Evolutionary conservation across 2,113 vertebrate genomes (phyloP).

Genomic region (Istiophorus platypterus): DNA sequence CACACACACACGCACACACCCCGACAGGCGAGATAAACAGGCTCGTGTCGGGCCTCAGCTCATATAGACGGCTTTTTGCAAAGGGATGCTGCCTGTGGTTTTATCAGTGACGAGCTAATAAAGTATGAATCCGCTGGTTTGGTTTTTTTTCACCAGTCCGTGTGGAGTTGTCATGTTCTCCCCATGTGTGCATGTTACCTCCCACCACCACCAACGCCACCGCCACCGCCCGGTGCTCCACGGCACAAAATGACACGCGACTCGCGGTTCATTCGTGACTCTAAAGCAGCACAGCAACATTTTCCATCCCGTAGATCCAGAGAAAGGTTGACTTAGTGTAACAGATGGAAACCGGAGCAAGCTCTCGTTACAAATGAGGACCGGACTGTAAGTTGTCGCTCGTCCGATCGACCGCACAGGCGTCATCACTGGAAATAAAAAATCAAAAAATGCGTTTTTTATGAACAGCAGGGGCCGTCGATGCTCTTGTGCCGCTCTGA

Average conservation of each 20-base stretch:
- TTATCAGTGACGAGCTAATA: slow-evolving; percentile 6
- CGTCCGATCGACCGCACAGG: background rate
- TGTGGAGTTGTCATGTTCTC: background rate
- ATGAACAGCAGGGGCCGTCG: background rate
- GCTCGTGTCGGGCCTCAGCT: background rate
- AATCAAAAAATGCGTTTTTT: too few species aligned
- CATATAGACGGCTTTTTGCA: slow-evolving; percentile 15
- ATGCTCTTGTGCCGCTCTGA: too few species aligned
- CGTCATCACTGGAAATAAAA: too few species aligned
- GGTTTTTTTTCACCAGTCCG: background rate
- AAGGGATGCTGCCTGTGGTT: background rate
- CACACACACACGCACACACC: too few species aligned
- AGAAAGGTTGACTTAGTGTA: too few species aligned
- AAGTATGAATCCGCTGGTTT: background rate
- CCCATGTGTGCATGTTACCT: background rate
- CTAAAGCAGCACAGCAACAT: too few species aligned
- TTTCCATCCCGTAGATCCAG: too few species aligned
- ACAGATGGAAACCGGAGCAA: too few species aligned
- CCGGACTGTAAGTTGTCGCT: background rate
- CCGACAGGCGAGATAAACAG: slow-evolving; percentile 23
- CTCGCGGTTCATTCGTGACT: too few species aligned
- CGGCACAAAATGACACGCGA: too few species aligned
- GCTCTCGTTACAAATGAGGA: background rate
- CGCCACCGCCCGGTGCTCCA: background rate
- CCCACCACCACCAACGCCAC: too few species aligned